A percentile compares a stretch with the other conserved stretches of the same genome.
Conservation (phyloP, 37 sponge, comb jelly and placozoan species). For the Haliclona indistincta region DNA sequence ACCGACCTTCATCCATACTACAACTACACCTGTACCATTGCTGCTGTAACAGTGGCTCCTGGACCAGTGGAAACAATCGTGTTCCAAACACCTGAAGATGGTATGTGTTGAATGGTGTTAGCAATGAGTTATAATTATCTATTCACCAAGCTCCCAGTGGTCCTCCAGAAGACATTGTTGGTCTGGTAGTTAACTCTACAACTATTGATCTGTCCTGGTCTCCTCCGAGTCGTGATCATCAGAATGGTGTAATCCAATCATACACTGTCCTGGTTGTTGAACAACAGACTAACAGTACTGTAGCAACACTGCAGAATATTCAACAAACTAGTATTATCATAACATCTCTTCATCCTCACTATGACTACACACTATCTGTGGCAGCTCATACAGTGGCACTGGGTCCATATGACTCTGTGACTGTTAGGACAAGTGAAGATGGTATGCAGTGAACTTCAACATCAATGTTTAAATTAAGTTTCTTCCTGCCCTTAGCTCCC, state of each 20-base stretch:
- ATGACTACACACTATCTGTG: constrained; percentile 31
- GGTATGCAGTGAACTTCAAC: constrained; percentile 13
- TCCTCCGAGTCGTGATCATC: constrained; percentile 9
- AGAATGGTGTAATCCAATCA: constrained; percentile 18
- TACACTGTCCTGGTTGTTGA: constrained; percentile 7
- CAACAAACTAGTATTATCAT: not conserved
- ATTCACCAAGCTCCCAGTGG: constrained; percentile 26
- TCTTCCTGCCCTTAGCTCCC: not conserved
- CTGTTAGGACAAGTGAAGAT: constrained; percentile 26
- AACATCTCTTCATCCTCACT: constrained; percentile 41
- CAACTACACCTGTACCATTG: constrained; percentile 4
- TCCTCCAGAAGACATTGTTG: constrained; percentile 2
- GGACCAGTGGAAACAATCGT: constrained; percentile 11
- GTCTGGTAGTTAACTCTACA: not conserved
- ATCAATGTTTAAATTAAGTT: not conserved
- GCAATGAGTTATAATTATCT: not conserved
- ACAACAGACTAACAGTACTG: too few species aligned
- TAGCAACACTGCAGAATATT: not conserved
- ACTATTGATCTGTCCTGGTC: constrained; percentile 3
- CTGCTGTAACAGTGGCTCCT: constrained; percentile 23
- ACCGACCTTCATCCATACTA: constrained; percentile 28
- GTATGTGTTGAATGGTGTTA: not conserved
- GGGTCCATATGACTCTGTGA: constrained; percentile 31
- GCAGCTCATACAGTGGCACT: constrained; percentile 23
- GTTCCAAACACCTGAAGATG: not conserved